Conservation (phyloP, 2,113 vertebrate species). For the Setophaga kirtlandii region DNA sequence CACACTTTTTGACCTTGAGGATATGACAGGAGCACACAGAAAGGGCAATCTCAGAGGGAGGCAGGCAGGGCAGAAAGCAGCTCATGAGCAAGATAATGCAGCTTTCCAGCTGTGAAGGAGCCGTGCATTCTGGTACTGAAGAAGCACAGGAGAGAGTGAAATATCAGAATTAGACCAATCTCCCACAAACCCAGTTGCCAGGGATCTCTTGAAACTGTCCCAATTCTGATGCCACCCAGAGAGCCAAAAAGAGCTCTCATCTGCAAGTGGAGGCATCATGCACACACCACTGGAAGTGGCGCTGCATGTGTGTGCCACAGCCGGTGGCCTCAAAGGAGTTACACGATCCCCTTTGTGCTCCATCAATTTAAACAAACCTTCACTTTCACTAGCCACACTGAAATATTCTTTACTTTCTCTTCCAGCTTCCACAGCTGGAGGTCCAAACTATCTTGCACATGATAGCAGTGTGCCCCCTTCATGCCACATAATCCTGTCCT, state of each 20-base stretch:
- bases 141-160: background rate
- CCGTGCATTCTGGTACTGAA: background rate
- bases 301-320: background rate
- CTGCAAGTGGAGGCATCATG: background rate
- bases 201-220: background rate
- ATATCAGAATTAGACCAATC: background rate
- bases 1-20: slow-evolving; percentile 11
- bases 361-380: background rate
- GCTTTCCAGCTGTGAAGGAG: background rate
- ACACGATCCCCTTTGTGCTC: background rate
- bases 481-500: background rate
- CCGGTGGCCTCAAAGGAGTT: background rate
- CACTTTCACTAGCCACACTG: background rate
- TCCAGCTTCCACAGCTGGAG: background rate
- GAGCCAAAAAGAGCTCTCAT: background rate
- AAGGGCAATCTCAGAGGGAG: slow-evolving; percentile 8
- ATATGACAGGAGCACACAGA: background rate
- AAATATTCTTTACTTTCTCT: background rate
- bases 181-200: background rate
- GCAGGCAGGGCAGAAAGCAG: background rate
- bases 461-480: background rate
- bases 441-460: background rate
- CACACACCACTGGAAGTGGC: accelerated
- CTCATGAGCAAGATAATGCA: background rate
- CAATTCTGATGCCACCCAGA: background rate